phyloP scores from a whole-genome alignment of 2,113 vertebrate genomes.

The Etheostoma spectabile region DNA sequence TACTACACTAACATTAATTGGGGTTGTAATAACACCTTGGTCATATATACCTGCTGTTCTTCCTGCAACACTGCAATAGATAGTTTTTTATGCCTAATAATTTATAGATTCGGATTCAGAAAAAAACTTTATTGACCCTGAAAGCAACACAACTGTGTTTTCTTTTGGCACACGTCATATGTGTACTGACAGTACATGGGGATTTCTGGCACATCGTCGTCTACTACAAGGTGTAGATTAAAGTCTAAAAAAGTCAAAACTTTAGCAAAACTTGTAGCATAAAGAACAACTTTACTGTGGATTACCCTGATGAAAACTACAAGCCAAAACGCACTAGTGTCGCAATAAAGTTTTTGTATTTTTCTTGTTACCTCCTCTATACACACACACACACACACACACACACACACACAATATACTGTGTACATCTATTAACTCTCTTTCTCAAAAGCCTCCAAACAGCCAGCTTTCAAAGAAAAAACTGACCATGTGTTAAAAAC shows the following conservation, averaged over 20 bases:
- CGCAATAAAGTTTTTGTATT: neutral
- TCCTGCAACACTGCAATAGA: neutral
- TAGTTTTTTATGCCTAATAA: neutral
- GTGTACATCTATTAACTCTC: neutral
- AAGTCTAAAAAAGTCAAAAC: neutral
- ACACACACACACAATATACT: no score
- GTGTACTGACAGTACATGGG: neutral
- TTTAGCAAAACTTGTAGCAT: neutral
- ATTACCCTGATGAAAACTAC: neutral
- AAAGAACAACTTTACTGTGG: neutral
- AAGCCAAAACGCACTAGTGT: neutral
- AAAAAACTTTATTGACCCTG: neutral
- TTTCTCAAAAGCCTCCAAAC: neutral
- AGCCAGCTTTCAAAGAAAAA: neutral
- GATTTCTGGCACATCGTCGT: slow-evolving; percentile 7
- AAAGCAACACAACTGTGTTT: neutral
- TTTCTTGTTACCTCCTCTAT: neutral
- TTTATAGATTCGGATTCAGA: neutral
- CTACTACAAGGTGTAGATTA: neutral
- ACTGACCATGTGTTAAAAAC: neutral
- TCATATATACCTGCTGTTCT: neutral
- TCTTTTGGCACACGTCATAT: neutral
- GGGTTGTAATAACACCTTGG: neutral
- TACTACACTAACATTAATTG: no score
- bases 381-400: no score